Percentiles rank a stretch among this genome's conserved stretches.
These are phyloP conservation scores for Atherix ibis DNA, from an alignment of 2,888 invertebrate species.

Conservation along the genomic window DNA sequence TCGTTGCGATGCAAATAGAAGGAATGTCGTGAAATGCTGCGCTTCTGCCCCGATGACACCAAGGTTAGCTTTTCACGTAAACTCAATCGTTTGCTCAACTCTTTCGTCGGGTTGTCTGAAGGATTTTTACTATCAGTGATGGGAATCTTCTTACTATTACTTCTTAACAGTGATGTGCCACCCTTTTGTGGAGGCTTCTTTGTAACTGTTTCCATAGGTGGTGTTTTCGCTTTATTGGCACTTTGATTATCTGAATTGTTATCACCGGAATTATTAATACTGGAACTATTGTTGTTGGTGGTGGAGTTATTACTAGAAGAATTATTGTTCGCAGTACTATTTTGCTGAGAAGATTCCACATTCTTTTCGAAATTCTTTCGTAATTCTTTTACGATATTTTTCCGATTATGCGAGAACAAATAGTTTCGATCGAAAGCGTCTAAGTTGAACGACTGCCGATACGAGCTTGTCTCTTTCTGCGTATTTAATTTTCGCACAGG, in stretches of 20 bases:
- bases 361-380: constrained; percentile 13
- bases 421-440: constrained; percentile 13
- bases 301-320: no score
- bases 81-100: constrained; percentile 10
- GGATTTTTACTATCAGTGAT: constrained; percentile 8
- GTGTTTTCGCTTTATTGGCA: background rate
- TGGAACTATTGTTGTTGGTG: no score
- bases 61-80: constrained; percentile 9
- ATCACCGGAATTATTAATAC: no score
- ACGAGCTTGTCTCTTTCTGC: background rate
- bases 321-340: constrained; percentile 1
- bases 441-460: constrained; percentile 11
- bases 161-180: no score
- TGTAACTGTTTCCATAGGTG: background rate
- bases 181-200: constrained; percentile 1
- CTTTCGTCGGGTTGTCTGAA: constrained; percentile 8
- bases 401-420: constrained; percentile 10
- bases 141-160: constrained; percentile 5
- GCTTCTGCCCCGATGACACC: constrained; percentile 3
- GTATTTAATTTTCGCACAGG: constrained; percentile 5
- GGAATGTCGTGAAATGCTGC: constrained; percentile 9
- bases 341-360: background rate
- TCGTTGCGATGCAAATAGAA: constrained; percentile 11
- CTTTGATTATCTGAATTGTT: background rate
- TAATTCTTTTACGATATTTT: constrained; percentile 12